Evolutionary conservation across 2,888 invertebrate genomes (phyloP).

Genomic region (Strigamia transsilvanica): DNA sequence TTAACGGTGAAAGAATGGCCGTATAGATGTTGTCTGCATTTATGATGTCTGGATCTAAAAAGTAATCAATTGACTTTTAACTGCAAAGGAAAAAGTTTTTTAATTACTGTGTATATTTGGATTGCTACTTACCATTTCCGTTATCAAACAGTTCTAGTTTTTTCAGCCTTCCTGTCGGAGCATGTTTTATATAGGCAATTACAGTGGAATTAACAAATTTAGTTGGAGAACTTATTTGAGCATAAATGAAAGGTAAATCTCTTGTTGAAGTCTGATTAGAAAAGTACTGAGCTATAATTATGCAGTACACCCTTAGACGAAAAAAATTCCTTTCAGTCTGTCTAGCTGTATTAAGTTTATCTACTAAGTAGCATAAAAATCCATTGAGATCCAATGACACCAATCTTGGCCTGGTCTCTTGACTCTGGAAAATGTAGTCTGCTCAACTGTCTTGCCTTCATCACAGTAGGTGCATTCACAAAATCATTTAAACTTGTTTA

Average conservation of each 20-base stretch:
- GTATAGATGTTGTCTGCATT: neutral
- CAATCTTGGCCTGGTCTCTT: no score
- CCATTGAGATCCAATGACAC: no score
- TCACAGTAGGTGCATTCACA: no score
- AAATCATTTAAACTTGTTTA: no score
- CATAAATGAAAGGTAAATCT: neutral
- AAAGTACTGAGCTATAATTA: neutral
- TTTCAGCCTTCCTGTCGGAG: neutral
- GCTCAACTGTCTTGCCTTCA: no score
- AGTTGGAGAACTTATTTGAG: neutral
- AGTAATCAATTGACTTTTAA: neutral
- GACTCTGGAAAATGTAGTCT: no score
- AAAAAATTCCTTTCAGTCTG: no score
- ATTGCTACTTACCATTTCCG: slow-evolving; percentile 4
- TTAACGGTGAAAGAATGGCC: neutral
- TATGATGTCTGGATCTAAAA: slow-evolving; percentile 16
- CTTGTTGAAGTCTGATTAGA: neutral
- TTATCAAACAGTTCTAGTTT: neutral
- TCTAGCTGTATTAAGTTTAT: no score
- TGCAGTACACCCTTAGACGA: no score
- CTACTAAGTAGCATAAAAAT: no score
- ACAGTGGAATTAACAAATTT: neutral
- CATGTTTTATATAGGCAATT: slow-evolving; percentile 9
- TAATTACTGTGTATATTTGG: neutral
- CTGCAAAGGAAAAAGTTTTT: no score